Percentiles rank a stretch among this genome's conserved stretches.
These are phyloP conservation scores for Watsonalla binaria DNA, from an alignment of 2,888 invertebrate genomes.

Conservation along the genomic window DNA sequence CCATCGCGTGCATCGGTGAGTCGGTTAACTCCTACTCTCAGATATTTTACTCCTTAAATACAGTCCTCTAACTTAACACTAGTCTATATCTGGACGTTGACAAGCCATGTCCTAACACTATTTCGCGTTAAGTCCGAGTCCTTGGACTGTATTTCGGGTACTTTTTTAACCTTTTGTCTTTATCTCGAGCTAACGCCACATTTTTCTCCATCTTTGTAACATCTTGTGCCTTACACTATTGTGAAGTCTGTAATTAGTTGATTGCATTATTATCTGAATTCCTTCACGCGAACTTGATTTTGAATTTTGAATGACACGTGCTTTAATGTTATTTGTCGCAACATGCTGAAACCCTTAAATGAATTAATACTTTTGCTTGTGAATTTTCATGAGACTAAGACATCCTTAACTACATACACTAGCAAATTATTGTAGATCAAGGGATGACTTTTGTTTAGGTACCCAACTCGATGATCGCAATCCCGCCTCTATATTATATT, in stretches of 20 bases:
- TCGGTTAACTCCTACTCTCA: slow-evolving; percentile 64
- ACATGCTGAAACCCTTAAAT: slow-evolving; percentile 48
- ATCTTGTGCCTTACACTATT: slow-evolving; percentile 58
- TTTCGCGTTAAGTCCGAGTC: slow-evolving; percentile 31
- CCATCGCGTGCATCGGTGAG: slow-evolving; percentile 86
- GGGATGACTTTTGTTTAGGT: slow-evolving; percentile 16
- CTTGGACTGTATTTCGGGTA: slow-evolving; percentile 66
- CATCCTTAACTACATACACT: background rate
- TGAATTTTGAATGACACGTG: slow-evolving; percentile 56
- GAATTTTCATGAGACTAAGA: background rate
- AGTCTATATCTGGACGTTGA: background rate
- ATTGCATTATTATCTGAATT: slow-evolving; percentile 45
- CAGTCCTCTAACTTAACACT: slow-evolving; percentile 53
- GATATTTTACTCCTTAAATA: slow-evolving; percentile 64
- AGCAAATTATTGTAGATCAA: background rate
- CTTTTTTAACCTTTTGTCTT: slow-evolving; percentile 34
- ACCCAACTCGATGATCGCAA: slow-evolving; percentile 73
- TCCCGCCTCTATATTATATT: slow-evolving; percentile 61
- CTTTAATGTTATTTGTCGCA: slow-evolving; percentile 62
- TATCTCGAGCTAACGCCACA: slow-evolving; percentile 47
- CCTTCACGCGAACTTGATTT: slow-evolving; percentile 54
- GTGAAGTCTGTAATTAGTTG: slow-evolving; percentile 62
- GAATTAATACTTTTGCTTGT: background rate
- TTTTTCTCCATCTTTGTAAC: slow-evolving; percentile 43
- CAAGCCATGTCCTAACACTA: slow-evolving; percentile 8